Evolutionary conservation across 1,140 invertebrate species (phyloP), one percentile per base, ranked within the genome.

Genomic region (Drosophila saltans): DNA sequence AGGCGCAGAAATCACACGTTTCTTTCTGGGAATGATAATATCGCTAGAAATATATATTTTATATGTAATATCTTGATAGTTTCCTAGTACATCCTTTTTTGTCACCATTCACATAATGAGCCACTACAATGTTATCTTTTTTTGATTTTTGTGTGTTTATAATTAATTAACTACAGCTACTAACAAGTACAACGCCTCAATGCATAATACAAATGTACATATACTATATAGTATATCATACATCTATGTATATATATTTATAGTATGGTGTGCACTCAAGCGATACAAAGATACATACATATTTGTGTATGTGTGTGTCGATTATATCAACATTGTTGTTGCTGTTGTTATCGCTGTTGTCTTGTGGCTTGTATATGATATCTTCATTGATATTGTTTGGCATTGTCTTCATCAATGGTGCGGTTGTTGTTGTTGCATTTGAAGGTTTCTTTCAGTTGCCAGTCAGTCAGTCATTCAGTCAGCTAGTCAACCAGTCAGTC

Each of bases 361-460:
- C 60, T 72, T 64, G 65, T 66, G 63, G 73, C 45, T 70, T 58
- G 62, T 66, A 61, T 45, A 69, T 84, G 75, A 86, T 86, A 86
- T 68, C 82, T 86, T 81, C 75, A 86, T 80, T 89, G 84, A 83
- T 86, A 78, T 77, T 57, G 73, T 66, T 78, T 86, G 83, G 83
- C 83, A 86, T 86, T 86, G 83, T 86, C 80, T 86, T 72, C 73
- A 52, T 52, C 45, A 52, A 52, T 52, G 45, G 45, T 52, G 45
- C 21, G 45, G 21, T 52, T 52, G 21, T 48, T 48, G 69, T 59
- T 77, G 74, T 67, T 84, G 75, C 66, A 63, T 82, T 86, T 86
- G 83, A 86, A 86, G 84, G 83, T 86, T 86, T 86, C 83, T 83
- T 88, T 88, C 24, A 78, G 73, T 26, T 80, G 81, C 70, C 81